Evolutionary conservation across 2,797 vertebrate species (phyloP), one percentile per base, ranked within the genome.

Genomic region (Lepus townsendii): DNA sequence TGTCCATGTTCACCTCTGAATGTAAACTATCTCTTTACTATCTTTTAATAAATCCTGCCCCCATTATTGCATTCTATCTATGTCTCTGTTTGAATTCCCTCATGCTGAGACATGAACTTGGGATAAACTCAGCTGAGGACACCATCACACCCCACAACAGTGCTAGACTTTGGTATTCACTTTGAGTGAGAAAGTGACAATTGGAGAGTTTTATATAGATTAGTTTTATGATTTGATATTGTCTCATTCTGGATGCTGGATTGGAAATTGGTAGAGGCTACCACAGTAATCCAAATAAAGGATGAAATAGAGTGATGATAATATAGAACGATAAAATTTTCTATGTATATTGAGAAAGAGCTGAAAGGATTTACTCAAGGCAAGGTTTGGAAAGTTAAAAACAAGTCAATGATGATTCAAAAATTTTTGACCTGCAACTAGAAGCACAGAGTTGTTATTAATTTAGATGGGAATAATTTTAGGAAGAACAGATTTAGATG

Each of bases 361-460:
- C 30, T 57, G 32, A 30, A 72, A 90, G 19, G 38, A 68, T 62
- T 88, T 87, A 42, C 27, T 75, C 80, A 73, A 68, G 3, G 4
- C 47, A 73, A 80, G 8, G 38, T 88, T 66, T 66, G 24, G n/a
- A 92, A 90, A n/a, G 60, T 20, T 54, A 65, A 93, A 93, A 77
- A 63, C 1, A 38, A 83, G 24, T 75, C 27, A 83, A 19, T 52
- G 57, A 32, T 27, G 35, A 77, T 17, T 62, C 20, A 35, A 3
- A 22, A 11, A 65, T 14, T 77, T 73, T 88, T 83, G 50, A 24
- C 30, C 30, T 86, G 26, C 20, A 19, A 30, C 35, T 14, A 47
- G n/a, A 76, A 89, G 20, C 27, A 63, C 77, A 42, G 38, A 89
- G 57, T 42, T 17, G 6, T 93, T 14, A 0, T 20, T 77, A 9